Evolutionary conservation across 1,140 invertebrate species (phyloP).

Genomic region (Stratiolaelaps scimitus): DNA sequence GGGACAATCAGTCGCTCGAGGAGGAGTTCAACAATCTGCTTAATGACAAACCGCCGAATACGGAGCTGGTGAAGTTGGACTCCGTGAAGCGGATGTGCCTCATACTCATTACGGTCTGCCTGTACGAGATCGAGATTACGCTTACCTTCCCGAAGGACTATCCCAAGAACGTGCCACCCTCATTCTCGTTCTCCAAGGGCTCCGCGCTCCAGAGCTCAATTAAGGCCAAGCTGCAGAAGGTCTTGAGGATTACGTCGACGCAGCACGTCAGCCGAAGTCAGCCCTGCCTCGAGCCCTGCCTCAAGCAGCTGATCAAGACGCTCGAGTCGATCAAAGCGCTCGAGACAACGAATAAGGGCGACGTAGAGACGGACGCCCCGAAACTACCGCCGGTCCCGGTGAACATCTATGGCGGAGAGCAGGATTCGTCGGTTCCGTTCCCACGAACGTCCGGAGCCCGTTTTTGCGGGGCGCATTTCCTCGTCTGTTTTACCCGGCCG

Average conservation of each 20-base stretch:
- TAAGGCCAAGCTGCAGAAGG: slow-evolving; percentile 48
- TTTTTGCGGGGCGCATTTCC: slow-evolving; percentile 60
- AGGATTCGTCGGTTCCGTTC: slow-evolving; percentile 69
- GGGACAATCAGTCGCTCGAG: slow-evolving; percentile 13
- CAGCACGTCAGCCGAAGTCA: slow-evolving; percentile 61
- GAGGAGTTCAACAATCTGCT: slow-evolving; percentile 44
- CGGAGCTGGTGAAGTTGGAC: slow-evolving; percentile 52
- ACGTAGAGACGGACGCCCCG: slow-evolving; percentile 4
- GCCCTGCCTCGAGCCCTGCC: slow-evolving; percentile 63
- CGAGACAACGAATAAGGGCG: slow-evolving; percentile 2
- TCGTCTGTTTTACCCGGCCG: slow-evolving; percentile 28
- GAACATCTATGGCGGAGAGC: slow-evolving; percentile 39
- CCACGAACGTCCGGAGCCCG: slow-evolving; percentile 80
- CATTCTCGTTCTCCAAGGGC: slow-evolving; percentile 54
- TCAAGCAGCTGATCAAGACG: slow-evolving; percentile 56
- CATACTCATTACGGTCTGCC: slow-evolving; percentile 27
- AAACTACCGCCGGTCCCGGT: slow-evolving; percentile 31
- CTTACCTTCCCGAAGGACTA: slow-evolving; percentile 65
- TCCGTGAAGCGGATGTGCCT: slow-evolving; percentile 32
- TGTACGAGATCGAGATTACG: slow-evolving; percentile 48
- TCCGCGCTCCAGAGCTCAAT: slow-evolving; percentile 51
- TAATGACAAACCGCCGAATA: slow-evolving; percentile 71
- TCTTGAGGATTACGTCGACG: slow-evolving; percentile 57
- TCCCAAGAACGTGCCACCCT: slow-evolving; percentile 57
- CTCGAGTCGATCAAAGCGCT: slow-evolving; percentile 48